Base-by-base conservation (phyloP, 1,140 invertebrate species). In the Maconellicoccus hirsutus region DNA sequence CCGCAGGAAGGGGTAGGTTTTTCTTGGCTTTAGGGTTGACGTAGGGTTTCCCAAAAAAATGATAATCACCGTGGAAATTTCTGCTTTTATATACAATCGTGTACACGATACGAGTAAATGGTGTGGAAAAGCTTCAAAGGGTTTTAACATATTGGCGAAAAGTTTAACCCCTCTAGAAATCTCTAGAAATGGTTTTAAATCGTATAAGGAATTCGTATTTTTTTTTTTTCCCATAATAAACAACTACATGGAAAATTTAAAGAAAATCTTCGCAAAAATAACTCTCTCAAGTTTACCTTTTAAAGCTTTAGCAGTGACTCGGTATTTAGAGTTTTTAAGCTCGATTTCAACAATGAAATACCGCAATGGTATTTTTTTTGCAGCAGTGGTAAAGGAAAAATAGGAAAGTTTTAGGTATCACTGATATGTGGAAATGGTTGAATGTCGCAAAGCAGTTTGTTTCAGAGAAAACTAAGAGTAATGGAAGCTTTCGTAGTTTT, bases 401-500 rank as follows among this genome's bases (percentile, higher is more conserved):
- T 8, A 66, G 61, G 1, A 2, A 52, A 66, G 21, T 23, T 66
- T 66, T 66, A 59, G 61, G 10, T 23, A 66, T 16, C 61, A 66
- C 61, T 66, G 61, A 66, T 66, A 26, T 66, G 21, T 66, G 25
- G 25, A 66, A 66, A 66, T 66, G 61, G 61, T 66, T 66, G 25
- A 14, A 66, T 66, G 61, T 66, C 61, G 61, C 22, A 66, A 26
- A 66, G 61, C 61, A 66, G 61, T 66, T 66, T 66, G 61, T 66
- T 66, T 66, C 25, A 19, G 22, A 66, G 61, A 23, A 66, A 66
- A 66, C 61, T 66, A 66, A 66, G 61, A 66, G 61, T 66, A 66
- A 66, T 66, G 61, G 61, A 66, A 66, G 61, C 61, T 66, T 26
- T 66, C 61, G 61, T 66, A 66, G 61, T 66, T 66, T 66, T 66